Evolutionary conservation across 2,797 vertebrate genomes (phyloP).

Genomic region (Vespertilio murinus): DNA sequence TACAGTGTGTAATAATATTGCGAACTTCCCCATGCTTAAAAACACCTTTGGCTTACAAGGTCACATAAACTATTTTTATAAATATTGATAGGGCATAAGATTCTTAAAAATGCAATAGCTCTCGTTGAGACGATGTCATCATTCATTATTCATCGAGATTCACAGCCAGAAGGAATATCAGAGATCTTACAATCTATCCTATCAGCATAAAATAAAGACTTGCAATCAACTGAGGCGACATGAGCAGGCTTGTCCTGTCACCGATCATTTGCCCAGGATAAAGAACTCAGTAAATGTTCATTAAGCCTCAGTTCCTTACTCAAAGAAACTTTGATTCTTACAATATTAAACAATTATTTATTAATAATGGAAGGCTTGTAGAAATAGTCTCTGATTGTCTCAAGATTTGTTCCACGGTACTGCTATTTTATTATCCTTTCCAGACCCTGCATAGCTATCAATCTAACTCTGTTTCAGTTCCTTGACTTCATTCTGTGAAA

Average conservation of each 20-base stretch:
- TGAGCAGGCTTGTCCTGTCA: neutral
- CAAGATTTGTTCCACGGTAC: neutral
- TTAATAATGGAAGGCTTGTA: neutral
- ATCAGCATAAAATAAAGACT: neutral
- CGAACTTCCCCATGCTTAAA: neutral
- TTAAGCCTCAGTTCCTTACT: neutral
- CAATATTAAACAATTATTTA: neutral
- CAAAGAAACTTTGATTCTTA: neutral
- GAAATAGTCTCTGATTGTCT: neutral
- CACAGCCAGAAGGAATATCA: neutral
- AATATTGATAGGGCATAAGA: neutral
- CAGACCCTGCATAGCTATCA: neutral
- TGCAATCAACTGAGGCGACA: accelerated
- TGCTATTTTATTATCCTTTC: neutral
- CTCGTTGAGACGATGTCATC: neutral
- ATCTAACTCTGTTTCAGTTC: neutral
- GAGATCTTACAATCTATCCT: neutral
- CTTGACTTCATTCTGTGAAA: neutral
- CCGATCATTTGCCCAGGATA: neutral
- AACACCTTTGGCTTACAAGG: neutral
- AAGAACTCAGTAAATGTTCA: neutral
- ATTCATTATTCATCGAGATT: neutral
- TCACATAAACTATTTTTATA: neutral
- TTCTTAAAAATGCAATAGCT: neutral
- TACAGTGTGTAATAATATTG: neutral